Percentiles rank a stretch among this genome's conserved stretches.
These are phyloP conservation scores for Strigops habroptila DNA, from an alignment of 2,113 vertebrate species.

Conservation along the genomic window DNA sequence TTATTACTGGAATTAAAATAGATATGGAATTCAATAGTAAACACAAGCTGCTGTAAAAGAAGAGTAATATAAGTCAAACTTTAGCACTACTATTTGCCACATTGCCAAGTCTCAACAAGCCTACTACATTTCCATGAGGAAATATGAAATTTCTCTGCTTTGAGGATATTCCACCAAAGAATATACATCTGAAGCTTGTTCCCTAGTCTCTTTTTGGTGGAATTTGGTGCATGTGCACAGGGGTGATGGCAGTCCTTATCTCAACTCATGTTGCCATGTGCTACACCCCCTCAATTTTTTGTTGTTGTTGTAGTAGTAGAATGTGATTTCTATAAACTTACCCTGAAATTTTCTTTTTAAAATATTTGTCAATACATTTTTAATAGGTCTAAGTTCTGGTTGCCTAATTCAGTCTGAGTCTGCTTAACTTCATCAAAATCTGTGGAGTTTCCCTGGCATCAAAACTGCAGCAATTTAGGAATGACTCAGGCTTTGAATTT, in stretches of 20 bases:
- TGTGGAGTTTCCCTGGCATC: conserved; percentile 48
- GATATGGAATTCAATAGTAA: neutral
- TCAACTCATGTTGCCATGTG: neutral
- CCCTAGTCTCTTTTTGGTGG: neutral
- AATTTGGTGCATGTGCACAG: neutral
- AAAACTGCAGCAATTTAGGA: neutral
- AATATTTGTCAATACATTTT: neutral
- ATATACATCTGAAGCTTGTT: neutral
- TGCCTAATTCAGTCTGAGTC: neutral
- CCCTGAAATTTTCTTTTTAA: neutral
- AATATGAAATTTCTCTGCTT: neutral
- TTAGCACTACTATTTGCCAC: neutral
- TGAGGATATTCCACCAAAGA: neutral
- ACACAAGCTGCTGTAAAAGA: neutral
- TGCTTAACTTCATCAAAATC: neutral
- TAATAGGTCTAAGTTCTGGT: neutral
- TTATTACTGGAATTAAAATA: neutral
- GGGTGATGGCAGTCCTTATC: neutral
- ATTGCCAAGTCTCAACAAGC: neutral
- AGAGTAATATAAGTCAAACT: neutral
- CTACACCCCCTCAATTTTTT: neutral
- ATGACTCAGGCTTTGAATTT: conserved; percentile 22
- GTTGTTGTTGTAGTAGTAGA: neutral
- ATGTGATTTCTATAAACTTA: neutral
- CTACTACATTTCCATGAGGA: neutral